These are phyloP conservation scores for Clepsis dumicolana DNA, from an alignment of 2,888 invertebrate genomes.

Conservation along the genomic window DNA sequence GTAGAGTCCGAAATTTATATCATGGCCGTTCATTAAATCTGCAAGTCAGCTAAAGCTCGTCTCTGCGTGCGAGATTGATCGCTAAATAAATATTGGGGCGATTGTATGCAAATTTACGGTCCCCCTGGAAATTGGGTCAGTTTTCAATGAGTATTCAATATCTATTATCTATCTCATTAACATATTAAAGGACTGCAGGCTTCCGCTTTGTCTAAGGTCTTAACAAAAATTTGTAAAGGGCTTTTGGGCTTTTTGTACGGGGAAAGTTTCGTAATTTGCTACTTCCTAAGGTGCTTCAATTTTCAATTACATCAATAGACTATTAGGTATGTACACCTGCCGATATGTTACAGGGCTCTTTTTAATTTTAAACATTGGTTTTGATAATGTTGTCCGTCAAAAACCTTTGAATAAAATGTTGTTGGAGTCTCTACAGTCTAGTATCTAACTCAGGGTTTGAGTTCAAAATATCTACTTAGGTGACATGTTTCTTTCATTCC, in stretches of 20 bases:
- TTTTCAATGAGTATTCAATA: slow-evolving; percentile 33
- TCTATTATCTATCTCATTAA: slow-evolving; percentile 21
- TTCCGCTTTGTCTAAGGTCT: not conserved
- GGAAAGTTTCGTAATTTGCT: not conserved
- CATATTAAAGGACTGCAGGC: slow-evolving; percentile 17
- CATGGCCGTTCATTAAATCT: slow-evolving; percentile 23
- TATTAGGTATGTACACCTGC: too few species aligned
- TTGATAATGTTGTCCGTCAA: too few species aligned
- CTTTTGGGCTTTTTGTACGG: not conserved
- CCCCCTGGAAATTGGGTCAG: slow-evolving; percentile 29
- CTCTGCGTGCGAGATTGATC: slow-evolving; percentile 24
- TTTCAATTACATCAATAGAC: not conserved
- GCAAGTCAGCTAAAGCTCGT: slow-evolving; percentile 23
- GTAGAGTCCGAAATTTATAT: slow-evolving; percentile 14
- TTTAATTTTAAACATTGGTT: too few species aligned
- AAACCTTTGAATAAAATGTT: too few species aligned
- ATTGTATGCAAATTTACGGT: slow-evolving; percentile 35
- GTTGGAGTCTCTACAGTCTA: too few species aligned
- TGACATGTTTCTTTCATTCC: too few species aligned
- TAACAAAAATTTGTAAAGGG: not conserved
- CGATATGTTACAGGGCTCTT: too few species aligned
- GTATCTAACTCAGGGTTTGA: too few species aligned
- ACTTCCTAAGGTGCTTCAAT: not conserved
- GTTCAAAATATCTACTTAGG: too few species aligned
- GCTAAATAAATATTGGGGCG: slow-evolving; percentile 21